Conservation (phyloP, 2,113 vertebrate genomes). For the Notarius lentiginosus region DNA sequence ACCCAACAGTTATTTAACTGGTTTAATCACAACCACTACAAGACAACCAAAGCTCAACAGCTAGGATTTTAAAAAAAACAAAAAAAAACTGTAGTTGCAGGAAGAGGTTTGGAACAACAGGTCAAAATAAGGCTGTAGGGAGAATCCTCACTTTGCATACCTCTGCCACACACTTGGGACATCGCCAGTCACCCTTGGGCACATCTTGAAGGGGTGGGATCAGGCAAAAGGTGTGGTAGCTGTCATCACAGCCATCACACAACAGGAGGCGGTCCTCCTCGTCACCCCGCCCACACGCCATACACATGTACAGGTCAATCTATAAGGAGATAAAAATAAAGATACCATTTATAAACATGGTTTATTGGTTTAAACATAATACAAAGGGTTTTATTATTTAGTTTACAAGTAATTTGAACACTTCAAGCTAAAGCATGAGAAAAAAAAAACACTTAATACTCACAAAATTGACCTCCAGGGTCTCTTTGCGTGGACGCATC, state of each 20-base stretch:
- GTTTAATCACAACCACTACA: not conserved
- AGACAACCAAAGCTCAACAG: not conserved
- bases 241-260: constrained; percentile 97
- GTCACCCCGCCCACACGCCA: constrained; percentile 92
- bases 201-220: constrained; percentile 95
- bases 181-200: constrained; percentile 97
- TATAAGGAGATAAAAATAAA: constrained; percentile 53
- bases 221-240: constrained; percentile 96
- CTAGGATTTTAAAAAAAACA: not conserved
- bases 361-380: not conserved
- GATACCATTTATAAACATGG: not conserved
- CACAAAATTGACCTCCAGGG: constrained; percentile 94
- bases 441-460: constrained; percentile 64
- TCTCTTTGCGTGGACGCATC: constrained; percentile 94
- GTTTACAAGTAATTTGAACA: not conserved
- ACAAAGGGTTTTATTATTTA: too few species aligned
- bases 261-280: constrained; percentile 92
- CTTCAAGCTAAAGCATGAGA: not conserved
- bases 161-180: constrained; percentile 96
- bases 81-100: not conserved
- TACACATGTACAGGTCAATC: constrained; percentile 96
- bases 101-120: not conserved
- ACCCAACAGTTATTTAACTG: not conserved
- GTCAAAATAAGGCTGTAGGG: not conserved
- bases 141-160: constrained; percentile 64